Evolutionary conservation across 1,140 invertebrate genomes (phyloP).

Genomic region (Euborellia annulipes): DNA sequence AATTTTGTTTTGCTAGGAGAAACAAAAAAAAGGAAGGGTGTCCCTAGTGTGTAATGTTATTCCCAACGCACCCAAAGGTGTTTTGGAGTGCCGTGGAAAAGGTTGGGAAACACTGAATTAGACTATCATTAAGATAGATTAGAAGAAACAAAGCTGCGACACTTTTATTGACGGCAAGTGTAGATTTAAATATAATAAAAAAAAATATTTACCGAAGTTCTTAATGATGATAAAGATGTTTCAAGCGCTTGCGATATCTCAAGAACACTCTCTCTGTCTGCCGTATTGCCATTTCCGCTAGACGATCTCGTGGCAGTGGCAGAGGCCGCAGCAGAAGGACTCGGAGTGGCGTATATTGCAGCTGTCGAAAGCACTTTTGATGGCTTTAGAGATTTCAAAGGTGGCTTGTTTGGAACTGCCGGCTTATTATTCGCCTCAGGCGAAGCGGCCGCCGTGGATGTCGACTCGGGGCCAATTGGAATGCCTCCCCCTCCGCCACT

Average conservation of each 20-base stretch:
- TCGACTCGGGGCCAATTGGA: slow-evolving; percentile 45
- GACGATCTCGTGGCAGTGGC: slow-evolving; percentile 11
- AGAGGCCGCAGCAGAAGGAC: slow-evolving; percentile 20
- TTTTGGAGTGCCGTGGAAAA: too few relatives aligned
- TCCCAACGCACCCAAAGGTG: too few relatives aligned
- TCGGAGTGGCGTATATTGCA: slow-evolving; percentile 48
- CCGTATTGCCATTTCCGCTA: not conserved
- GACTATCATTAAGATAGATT: too few relatives aligned
- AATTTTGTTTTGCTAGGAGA: too few relatives aligned
- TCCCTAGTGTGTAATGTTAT: too few relatives aligned
- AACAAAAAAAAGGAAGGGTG: too few relatives aligned
- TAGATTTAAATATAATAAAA: too few relatives aligned
- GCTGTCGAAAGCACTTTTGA: slow-evolving; percentile 20
- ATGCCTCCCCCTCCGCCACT: slow-evolving; percentile 7
- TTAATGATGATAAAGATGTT: slow-evolving; percentile 42
- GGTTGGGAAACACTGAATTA: too few relatives aligned
- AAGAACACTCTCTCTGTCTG: slow-evolving; percentile 40
- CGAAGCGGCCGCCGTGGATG: slow-evolving; percentile 12
- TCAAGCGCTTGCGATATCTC: slow-evolving; percentile 53
- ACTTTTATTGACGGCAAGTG: too few relatives aligned
- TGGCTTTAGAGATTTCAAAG: slow-evolving; percentile 35
- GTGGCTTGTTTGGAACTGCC: slow-evolving; percentile 48
- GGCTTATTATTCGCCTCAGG: slow-evolving; percentile 42
- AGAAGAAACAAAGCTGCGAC: too few relatives aligned
- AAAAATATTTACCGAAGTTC: slow-evolving; percentile 26